phyloP scores from a whole-genome alignment of 2,113 vertebrate species.

The Alouatta palliata region DNA sequence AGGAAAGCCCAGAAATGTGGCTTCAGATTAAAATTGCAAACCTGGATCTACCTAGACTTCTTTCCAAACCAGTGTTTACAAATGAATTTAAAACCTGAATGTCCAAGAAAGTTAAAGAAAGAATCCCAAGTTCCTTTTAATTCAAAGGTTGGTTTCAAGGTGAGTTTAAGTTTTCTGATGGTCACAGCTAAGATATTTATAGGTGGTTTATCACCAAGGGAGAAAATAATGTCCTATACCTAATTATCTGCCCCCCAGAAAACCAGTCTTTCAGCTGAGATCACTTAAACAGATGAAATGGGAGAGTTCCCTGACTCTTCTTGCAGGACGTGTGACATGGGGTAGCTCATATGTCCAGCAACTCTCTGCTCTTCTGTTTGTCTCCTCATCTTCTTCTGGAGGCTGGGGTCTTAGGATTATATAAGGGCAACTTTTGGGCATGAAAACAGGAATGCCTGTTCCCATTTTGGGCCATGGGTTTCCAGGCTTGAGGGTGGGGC shows the following conservation, averaged over 20 bases:
- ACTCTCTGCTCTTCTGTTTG: too few species aligned
- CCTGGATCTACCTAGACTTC: neutral
- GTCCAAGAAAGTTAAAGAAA: neutral
- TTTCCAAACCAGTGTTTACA: neutral
- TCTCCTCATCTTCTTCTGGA: too few species aligned
- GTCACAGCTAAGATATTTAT: neutral
- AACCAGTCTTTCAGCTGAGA: neutral
- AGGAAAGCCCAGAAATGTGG: constrained; percentile 23
- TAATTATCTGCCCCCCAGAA: neutral
- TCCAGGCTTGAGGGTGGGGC: too few species aligned
- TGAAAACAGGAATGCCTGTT: too few species aligned
- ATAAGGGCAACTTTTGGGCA: too few species aligned
- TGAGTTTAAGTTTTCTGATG: neutral
- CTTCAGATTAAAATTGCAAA: constrained; percentile 12
- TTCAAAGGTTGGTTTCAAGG: neutral
- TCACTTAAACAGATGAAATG: neutral
- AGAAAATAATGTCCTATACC: neutral
- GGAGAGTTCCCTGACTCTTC: too few species aligned
- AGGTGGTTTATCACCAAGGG: neutral
- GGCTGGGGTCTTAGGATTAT: too few species aligned
- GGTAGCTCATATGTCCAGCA: too few species aligned
- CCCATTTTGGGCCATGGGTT: too few species aligned
- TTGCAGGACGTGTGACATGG: too few species aligned
- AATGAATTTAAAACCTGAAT: neutral
- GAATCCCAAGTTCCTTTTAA: neutral